A percentile compares a stretch with the other conserved stretches of the same genome.
Evolutionary conservation across 2,888 invertebrate species (phyloP).

Genomic region (Therioaphis trifolii): DNA sequence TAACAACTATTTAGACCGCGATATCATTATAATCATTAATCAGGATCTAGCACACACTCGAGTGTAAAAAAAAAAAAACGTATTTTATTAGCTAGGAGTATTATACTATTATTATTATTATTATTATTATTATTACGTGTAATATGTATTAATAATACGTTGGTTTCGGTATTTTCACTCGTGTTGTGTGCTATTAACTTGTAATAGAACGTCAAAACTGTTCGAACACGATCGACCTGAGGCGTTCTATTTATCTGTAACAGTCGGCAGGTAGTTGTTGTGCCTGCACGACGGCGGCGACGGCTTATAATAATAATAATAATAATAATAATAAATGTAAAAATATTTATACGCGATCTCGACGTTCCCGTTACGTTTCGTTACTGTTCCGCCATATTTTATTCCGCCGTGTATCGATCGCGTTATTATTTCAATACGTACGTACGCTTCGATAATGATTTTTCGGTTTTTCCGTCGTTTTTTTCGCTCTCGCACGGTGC

Average conservation of each 20-base stretch:
- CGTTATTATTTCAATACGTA: no score
- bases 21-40: background rate
- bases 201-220: conserved; percentile 22
- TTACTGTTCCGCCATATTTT: no score
- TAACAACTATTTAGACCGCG: background rate
- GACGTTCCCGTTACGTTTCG: background rate
- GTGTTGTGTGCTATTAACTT: conserved; percentile 22
- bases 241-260: background rate
- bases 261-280: background rate
- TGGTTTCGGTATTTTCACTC: conserved; percentile 12
- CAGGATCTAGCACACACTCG: background rate
- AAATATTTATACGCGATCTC: background rate
- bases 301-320: background rate
- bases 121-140: background rate
- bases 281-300: background rate
- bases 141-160: background rate
- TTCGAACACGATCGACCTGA: conserved; percentile 28
- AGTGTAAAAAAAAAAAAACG: background rate
- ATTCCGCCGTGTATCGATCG: no score
- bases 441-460: no score
- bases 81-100: background rate
- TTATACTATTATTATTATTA: background rate
- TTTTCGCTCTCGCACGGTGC: no score
- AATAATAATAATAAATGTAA: background rate
- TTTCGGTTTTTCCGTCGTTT: no score